Evolutionary conservation across 2,113 vertebrate genomes (phyloP).

Genomic region (Bufo bufo): DNA sequence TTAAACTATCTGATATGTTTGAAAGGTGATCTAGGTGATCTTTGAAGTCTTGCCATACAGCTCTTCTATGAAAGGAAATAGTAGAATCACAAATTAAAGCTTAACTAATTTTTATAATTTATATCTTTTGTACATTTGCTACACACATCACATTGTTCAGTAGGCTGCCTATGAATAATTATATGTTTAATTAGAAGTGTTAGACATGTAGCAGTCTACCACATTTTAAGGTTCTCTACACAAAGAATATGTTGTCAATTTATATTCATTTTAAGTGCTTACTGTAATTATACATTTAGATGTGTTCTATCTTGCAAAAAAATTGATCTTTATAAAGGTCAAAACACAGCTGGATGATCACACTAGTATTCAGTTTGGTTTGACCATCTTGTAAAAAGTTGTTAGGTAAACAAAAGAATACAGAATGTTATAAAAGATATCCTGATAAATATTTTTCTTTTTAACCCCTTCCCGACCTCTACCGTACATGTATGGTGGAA

Average conservation of each 20-base stretch:
- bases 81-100: neutral
- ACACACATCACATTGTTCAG: neutral
- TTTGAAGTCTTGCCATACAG: no score
- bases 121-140: no score
- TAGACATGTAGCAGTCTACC: neutral
- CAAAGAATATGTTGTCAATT: constrained; percentile 1
- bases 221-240: constrained; percentile 1
- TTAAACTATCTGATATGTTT: no score
- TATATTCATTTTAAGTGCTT: neutral
- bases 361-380: neutral
- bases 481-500: no score
- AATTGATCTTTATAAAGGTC: constrained; percentile 26
- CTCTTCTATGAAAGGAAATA: no score
- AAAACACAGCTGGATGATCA: constrained; percentile 8
- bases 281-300: constrained; percentile 7
- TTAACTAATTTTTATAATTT: no score
- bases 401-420: neutral
- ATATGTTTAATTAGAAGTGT: neutral
- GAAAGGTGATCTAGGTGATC: no score
- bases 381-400: neutral
- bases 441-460: neutral
- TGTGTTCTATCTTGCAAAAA: constrained; percentile 12
- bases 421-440: neutral
- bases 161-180: neutral
- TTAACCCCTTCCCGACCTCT: no score